A percentile compares a stretch with the other conserved stretches of the same genome.
phyloP scores from a whole-genome alignment of 2,888 invertebrate genomes.

The Halictus quadricinctus region DNA sequence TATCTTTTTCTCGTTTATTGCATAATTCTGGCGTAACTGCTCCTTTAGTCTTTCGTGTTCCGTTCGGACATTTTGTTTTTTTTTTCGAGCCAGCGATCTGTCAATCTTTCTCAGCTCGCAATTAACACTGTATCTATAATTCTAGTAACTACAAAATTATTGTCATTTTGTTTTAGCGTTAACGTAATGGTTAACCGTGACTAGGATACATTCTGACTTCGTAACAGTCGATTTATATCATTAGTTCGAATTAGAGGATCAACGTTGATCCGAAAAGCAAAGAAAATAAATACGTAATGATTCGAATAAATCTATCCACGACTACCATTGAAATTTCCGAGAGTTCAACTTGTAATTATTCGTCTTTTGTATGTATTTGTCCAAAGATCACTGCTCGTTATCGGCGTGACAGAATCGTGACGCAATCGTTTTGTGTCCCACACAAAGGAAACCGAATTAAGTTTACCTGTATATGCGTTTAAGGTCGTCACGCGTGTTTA shows the following conservation, averaged over 20 bases:
- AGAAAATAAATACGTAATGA: background rate
- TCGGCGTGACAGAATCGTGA: background rate
- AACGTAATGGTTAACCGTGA: background rate
- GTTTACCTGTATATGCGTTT: background rate
- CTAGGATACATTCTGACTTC: background rate
- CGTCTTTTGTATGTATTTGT: background rate
- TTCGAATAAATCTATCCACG: background rate
- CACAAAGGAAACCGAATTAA: background rate
- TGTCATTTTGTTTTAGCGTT: background rate
- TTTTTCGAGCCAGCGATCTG: too few species aligned
- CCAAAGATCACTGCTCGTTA: background rate
- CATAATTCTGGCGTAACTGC: background rate
- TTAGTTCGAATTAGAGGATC: background rate
- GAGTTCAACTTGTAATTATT: background rate
- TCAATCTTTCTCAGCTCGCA: background rate
- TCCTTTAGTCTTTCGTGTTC: background rate
- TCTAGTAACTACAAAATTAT: background rate
- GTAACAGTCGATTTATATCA: background rate
- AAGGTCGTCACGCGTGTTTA: background rate
- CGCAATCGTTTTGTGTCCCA: background rate
- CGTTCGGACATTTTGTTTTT: background rate
- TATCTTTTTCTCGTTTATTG: background rate
- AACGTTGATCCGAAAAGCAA: background rate
- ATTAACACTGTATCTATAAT: background rate
- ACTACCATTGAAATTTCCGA: background rate